A percentile compares a stretch with the other conserved stretches of the same genome.
Evolutionary conservation across 2,797 vertebrate species (phyloP).

Genomic region (Dendrocincla fuliginosa): DNA sequence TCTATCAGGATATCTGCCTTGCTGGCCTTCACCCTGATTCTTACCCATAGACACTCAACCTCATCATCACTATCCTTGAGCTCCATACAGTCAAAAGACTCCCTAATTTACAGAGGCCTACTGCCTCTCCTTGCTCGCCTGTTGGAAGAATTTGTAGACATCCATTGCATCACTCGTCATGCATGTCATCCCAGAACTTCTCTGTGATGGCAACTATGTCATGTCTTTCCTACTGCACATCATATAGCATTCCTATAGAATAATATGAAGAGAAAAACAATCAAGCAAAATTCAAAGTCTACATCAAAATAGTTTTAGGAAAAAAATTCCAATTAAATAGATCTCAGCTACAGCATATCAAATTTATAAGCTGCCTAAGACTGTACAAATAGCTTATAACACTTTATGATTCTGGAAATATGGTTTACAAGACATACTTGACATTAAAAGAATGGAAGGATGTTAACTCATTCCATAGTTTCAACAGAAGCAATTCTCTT

Average conservation of each 20-base stretch:
- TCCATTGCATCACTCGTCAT: not conserved
- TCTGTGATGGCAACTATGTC: not conserved
- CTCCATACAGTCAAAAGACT: not conserved
- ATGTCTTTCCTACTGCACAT: not conserved
- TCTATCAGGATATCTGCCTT: not conserved
- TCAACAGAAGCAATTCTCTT: not conserved
- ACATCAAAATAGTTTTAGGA: fast-evolving
- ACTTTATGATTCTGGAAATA: not conserved
- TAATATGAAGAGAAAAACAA: not conserved
- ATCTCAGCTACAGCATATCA: not conserved
- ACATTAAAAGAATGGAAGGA: not conserved
- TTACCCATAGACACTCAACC: not conserved
- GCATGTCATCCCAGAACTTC: not conserved
- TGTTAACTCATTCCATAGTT: not conserved
- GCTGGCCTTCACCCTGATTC: not conserved
- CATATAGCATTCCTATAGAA: not conserved
- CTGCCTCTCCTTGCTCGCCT: not conserved
- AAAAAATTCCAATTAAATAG: not conserved
- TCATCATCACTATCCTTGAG: not conserved
- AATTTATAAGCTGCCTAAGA: not conserved
- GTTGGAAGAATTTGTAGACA: not conserved
- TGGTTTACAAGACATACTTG: not conserved
- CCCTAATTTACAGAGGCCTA: not conserved
- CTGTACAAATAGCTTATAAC: not conserved
- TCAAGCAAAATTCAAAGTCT: not conserved